Conservation (phyloP, 2,797 vertebrate genomes). For the Oreortyx pictus region DNA sequence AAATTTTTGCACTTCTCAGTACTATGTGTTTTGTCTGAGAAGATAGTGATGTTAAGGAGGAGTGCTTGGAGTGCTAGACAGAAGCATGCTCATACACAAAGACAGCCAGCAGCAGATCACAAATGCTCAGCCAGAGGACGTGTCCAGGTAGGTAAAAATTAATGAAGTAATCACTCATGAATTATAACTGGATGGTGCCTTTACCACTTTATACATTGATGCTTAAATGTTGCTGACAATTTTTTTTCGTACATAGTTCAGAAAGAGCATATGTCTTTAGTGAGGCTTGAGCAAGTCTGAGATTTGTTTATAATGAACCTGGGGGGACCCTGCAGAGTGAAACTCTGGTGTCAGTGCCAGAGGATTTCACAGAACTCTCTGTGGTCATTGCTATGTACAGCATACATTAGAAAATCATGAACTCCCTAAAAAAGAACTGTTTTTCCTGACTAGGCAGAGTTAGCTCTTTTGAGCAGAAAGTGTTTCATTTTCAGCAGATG, state of each 20-base stretch:
- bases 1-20: not conserved
- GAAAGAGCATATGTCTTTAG: not conserved
- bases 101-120: not conserved
- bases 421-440: not conserved
- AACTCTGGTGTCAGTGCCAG: constrained; percentile 17
- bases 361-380: constrained; percentile 34
- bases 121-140: not conserved
- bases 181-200: not conserved
- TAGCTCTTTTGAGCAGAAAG: constrained; percentile 46
- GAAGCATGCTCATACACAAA: not conserved
- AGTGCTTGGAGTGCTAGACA: not conserved
- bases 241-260: not conserved
- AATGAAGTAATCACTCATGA: not conserved
- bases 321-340: not conserved
- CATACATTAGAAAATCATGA: not conserved
- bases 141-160: not conserved
- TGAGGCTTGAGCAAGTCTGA: not conserved
- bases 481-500: constrained; percentile 51
- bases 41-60: not conserved
- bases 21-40: not conserved
- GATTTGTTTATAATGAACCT: constrained; percentile 31
- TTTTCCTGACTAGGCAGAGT: constrained; percentile 21
- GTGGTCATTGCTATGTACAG: not conserved
- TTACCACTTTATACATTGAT: not conserved
- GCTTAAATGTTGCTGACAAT: not conserved